Evolutionary conservation across 1,140 invertebrate genomes (phyloP).

Genomic region (Drosophila rhopaloa): DNA sequence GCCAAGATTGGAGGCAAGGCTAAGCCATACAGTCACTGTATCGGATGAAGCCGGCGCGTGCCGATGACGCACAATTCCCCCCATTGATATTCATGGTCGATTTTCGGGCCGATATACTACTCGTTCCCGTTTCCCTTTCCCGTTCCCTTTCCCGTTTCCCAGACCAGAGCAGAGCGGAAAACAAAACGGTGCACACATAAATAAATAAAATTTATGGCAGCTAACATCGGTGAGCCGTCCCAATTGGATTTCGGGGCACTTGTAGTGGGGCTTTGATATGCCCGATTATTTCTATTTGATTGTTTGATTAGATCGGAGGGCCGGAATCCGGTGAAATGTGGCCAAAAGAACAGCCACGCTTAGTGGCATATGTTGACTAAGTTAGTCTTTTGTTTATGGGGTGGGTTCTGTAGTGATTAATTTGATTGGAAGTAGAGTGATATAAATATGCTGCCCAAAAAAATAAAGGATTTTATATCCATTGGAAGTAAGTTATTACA

Average conservation of each 20-base stretch:
- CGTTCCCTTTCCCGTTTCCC: neutral
- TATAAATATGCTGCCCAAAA: neutral
- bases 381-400: neutral
- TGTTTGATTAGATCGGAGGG: slow-evolving; percentile 42
- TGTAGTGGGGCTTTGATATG: slow-evolving; percentile 53
- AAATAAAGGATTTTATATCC: neutral
- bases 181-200: slow-evolving; percentile 71
- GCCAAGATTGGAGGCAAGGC: slow-evolving; percentile 25
- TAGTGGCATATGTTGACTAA: slow-evolving; percentile 29
- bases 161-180: slow-evolving; percentile 40
- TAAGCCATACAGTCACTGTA: slow-evolving; percentile 50
- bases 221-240: slow-evolving; percentile 56
- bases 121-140: neutral
- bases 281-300: slow-evolving; percentile 54
- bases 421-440: neutral
- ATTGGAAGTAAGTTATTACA: too few species aligned
- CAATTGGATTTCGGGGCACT: slow-evolving; percentile 59
- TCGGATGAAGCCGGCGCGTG: slow-evolving; percentile 66
- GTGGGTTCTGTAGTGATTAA: neutral
- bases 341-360: slow-evolving; percentile 19
- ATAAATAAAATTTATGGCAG: slow-evolving; percentile 81
- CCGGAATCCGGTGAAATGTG: slow-evolving; percentile 28
- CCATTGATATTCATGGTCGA: slow-evolving; percentile 80
- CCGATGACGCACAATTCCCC: slow-evolving; percentile 68
- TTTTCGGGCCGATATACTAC: slow-evolving; percentile 56